Evolutionary conservation across 1,140 invertebrate genomes (phyloP).

Genomic region (Drosophila nigrodunni): DNA sequence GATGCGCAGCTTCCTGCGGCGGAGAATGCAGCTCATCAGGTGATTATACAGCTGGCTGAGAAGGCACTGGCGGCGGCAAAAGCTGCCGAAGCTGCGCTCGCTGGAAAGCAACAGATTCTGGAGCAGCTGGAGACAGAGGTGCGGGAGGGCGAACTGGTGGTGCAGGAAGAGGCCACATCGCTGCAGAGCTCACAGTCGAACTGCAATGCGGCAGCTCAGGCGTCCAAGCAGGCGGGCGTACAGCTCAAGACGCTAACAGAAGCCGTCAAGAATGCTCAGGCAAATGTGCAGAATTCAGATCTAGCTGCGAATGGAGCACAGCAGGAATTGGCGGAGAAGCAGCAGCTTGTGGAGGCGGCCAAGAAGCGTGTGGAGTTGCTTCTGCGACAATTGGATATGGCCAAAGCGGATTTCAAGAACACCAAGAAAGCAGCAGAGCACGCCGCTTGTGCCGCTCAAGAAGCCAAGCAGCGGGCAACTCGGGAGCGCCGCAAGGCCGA

Average conservation of each 20-base stretch:
- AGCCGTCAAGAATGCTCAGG: conserved; percentile 75
- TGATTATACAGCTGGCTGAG: conserved; percentile 88
- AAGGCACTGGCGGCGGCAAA: conserved; percentile 88
- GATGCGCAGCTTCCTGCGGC: conserved; percentile 88
- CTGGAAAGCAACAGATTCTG: conserved; percentile 87
- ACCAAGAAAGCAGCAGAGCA: conserved; percentile 87
- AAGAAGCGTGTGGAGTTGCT: conserved; percentile 87
- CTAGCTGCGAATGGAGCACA: conserved; percentile 86
- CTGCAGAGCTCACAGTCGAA: conserved; percentile 87
- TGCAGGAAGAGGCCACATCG: conserved; percentile 86
- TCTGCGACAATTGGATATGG: conserved; percentile 86
- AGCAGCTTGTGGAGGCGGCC: conserved; percentile 87
- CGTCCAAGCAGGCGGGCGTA: conserved; percentile 86
- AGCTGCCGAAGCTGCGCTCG: conserved; percentile 88
- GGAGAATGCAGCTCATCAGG: conserved; percentile 87
- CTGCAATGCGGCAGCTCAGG: conserved; percentile 86
- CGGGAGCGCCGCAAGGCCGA: conserved; percentile 51
- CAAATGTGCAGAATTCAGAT: conserved; percentile 87
- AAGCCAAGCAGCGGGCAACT: conserved; percentile 84
- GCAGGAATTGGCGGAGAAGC: conserved; percentile 87
- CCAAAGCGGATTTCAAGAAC: conserved; percentile 86
- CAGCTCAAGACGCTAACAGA: conserved; percentile 72
- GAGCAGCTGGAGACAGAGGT: conserved; percentile 87
- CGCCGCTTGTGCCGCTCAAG: conserved; percentile 87
- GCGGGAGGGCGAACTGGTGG: conserved; percentile 87